Evolutionary conservation across 2,113 vertebrate species (phyloP).

Genomic region (Bothrops jararaca): DNA sequence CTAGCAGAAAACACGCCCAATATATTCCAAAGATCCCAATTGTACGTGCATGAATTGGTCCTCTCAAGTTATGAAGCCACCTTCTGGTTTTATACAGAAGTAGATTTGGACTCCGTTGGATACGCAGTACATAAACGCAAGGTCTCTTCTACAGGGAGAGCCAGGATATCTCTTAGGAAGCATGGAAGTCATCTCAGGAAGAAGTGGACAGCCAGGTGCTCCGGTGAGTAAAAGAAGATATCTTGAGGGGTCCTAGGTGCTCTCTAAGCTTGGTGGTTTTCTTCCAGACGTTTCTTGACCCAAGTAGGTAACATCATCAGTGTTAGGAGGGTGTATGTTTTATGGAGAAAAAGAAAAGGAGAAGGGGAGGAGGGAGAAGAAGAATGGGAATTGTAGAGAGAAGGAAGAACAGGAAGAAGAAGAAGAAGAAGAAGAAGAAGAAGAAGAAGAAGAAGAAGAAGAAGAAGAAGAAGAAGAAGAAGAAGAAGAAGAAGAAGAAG

Average conservation of each 20-base stretch:
- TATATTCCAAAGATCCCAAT: neutral
- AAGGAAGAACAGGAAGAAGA: too few relatives aligned
- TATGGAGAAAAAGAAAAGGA: too few relatives aligned
- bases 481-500: too few relatives aligned
- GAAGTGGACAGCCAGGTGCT: constrained; percentile 80
- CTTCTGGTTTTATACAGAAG: neutral
- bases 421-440: too few relatives aligned
- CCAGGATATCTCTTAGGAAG: constrained; percentile 83
- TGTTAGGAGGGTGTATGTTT: neutral
- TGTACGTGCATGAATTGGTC: neutral
- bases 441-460: too few relatives aligned
- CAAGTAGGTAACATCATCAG: neutral
- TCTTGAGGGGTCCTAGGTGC: neutral
- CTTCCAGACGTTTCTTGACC: neutral
- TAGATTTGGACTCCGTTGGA: too few relatives aligned
- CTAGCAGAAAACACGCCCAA: neutral
- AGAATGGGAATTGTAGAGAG: too few relatives aligned
- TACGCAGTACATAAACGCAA: neutral
- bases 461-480: too few relatives aligned
- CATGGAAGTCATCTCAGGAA: constrained; percentile 75
- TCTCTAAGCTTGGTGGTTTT: neutral
- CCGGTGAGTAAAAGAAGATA: constrained; percentile 68
- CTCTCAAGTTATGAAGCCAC: neutral
- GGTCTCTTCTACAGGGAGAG: constrained; percentile 72
- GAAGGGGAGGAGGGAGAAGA: too few relatives aligned